These are phyloP conservation scores for Agrochola macilenta DNA, from an alignment of 2,888 invertebrate species.

Conservation along the genomic window DNA sequence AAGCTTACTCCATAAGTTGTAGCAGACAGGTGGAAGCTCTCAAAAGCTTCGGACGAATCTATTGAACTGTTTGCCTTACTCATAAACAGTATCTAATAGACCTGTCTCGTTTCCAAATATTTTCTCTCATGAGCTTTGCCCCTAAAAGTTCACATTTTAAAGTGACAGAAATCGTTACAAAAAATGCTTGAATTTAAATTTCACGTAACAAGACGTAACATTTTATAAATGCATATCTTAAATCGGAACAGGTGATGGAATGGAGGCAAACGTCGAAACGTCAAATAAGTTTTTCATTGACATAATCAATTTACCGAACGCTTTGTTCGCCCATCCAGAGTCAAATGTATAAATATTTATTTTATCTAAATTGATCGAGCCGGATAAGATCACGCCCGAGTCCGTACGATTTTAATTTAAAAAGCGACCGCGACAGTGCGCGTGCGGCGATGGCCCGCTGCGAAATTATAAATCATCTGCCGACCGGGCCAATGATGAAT, in stretches of 20 bases:
- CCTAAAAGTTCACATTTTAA: conserved; percentile 33
- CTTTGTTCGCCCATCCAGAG: conserved; percentile 89
- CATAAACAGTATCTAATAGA: conserved; percentile 51
- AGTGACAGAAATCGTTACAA: conserved; percentile 34
- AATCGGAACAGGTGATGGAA: conserved; percentile 83
- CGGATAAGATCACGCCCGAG: conserved; percentile 89
- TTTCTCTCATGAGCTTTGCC: conserved; percentile 32
- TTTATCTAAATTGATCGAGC: conserved; percentile 90
- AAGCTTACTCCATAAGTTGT: conserved; percentile 49
- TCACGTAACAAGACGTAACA: conserved; percentile 40
- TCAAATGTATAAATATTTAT: conserved; percentile 90
- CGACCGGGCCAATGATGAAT: conserved; percentile 80
- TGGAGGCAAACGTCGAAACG: conserved; percentile 76
- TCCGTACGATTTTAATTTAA: conserved; percentile 89
- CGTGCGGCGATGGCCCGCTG: conserved; percentile 85
- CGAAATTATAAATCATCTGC: conserved; percentile 89
- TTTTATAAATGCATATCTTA: conserved; percentile 72
- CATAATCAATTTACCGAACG: conserved; percentile 89
- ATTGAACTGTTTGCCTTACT: conserved; percentile 53
- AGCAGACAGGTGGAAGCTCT: conserved; percentile 60
- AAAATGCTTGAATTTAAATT: conserved; percentile 40
- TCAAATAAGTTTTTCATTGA: conserved; percentile 82
- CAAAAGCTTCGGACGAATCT: conserved; percentile 28
- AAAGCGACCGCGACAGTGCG: conserved; percentile 87
- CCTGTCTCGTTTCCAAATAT: conserved; percentile 46